Evolutionary conservation across 2,797 vertebrate species (phyloP).

Genomic region (Natrix natrix): DNA sequence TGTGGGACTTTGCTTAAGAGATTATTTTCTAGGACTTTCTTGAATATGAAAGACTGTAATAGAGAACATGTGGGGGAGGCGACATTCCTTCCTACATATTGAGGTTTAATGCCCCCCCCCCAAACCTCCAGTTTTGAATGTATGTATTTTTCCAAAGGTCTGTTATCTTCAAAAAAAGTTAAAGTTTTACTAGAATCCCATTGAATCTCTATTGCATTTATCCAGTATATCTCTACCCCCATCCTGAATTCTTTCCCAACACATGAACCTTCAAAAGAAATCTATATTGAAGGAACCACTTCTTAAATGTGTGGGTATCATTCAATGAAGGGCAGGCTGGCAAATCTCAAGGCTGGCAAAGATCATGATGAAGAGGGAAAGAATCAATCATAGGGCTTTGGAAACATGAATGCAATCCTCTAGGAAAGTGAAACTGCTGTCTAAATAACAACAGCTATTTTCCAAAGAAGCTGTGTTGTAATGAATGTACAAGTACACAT

Average conservation of each 20-base stretch:
- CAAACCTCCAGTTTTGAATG: background rate
- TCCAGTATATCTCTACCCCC: background rate
- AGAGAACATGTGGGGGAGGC: background rate
- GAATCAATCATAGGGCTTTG: background rate
- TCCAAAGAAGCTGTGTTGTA: background rate
- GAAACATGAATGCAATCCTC: background rate
- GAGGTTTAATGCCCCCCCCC: conserved; percentile 13
- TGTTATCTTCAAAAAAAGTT: background rate
- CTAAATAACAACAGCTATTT: background rate
- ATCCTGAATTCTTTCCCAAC: background rate
- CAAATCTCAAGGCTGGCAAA: background rate
- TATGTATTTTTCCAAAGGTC: background rate
- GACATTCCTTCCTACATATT: background rate
- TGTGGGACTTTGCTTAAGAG: background rate
- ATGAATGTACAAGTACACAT: too few relatives aligned
- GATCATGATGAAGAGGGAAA: background rate
- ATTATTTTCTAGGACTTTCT: background rate
- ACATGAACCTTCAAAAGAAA: background rate
- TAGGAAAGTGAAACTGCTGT: background rate
- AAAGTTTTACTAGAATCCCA: background rate
- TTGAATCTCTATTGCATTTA: background rate
- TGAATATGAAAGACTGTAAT: background rate
- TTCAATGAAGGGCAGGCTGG: background rate
- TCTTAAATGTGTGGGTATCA: background rate
- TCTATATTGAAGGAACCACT: background rate